Evolutionary conservation across 92 coral and sea anemone genomes (phyloP).

Genomic region (Chrysogorgia sp.): DNA sequence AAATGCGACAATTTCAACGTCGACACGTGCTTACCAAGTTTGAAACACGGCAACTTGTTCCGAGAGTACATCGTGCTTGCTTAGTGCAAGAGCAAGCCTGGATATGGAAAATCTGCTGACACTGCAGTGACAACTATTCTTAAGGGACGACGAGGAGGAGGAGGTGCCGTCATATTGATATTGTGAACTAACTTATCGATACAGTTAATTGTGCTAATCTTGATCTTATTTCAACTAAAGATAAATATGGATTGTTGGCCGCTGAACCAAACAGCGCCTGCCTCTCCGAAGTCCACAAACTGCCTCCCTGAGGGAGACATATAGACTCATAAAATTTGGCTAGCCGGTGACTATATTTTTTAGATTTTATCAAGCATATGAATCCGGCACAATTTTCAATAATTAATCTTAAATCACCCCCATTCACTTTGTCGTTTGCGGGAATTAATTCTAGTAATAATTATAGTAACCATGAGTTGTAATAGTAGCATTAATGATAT

Average conservation of each 20-base stretch:
- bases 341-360: constrained; percentile 42
- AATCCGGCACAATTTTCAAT: constrained; percentile 21
- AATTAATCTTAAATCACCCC: constrained; percentile 21
- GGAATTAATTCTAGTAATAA: constrained; percentile 14
- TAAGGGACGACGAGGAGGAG: neutral
- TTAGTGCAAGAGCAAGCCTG: neutral
- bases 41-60: neutral
- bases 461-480: neutral
- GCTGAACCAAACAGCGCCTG: neutral
- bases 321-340: neutral
- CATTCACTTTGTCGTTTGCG: neutral
- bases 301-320: neutral
- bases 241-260: neutral
- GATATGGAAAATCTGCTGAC: neutral
- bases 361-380: constrained; percentile 31
- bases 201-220: neutral
- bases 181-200: neutral
- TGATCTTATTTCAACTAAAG: neutral
- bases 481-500: constrained; percentile 7
- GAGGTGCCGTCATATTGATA: neutral
- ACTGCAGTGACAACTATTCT: neutral
- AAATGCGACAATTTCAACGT: neutral
- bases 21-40: neutral
- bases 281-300: neutral
- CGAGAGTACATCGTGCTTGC: too few relatives aligned